phyloP scores from a whole-genome alignment of 2,797 vertebrate species.

The Malacoctenus gilli region DNA sequence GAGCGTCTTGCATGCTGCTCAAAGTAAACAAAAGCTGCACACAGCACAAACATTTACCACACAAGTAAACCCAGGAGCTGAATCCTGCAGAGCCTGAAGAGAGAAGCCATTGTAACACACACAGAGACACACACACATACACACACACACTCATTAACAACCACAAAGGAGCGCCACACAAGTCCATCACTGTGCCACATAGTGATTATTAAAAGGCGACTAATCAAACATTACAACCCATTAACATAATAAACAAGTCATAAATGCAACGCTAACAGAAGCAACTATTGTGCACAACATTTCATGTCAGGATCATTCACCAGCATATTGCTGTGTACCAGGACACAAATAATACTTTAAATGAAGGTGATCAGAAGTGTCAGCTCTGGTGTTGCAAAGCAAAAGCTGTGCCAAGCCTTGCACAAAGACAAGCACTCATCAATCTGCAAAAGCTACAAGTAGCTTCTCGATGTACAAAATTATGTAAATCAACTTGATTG shows the following conservation, averaged over 20 bases:
- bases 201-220: slow-evolving; percentile 3
- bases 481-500: too few relatives aligned
- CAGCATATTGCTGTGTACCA: too few relatives aligned
- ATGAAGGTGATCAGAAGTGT: slow-evolving; percentile 3
- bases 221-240: slow-evolving; percentile 7
- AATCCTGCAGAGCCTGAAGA: slow-evolving; percentile 86
- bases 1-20: slow-evolving; percentile 1
- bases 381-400: slow-evolving; percentile 7
- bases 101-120: slow-evolving; percentile 45
- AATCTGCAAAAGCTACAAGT: background rate
- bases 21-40: slow-evolving; percentile 17
- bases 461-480: too few relatives aligned
- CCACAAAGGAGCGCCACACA: slow-evolving; percentile 28
- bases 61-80: slow-evolving; percentile 97
- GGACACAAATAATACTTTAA: too few relatives aligned
- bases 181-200: slow-evolving; percentile 23
- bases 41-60: slow-evolving; percentile 87
- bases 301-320: background rate
- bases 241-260: slow-evolving; percentile 1
- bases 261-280: slow-evolving; percentile 1
- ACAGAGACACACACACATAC: too few relatives aligned
- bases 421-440: background rate
- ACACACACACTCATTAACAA: slow-evolving; percentile 38
- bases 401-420: background rate
- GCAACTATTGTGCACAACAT: background rate